These are phyloP conservation scores for Rana temporaria DNA, from an alignment of 2,113 vertebrate genomes.

Conservation along the genomic window DNA sequence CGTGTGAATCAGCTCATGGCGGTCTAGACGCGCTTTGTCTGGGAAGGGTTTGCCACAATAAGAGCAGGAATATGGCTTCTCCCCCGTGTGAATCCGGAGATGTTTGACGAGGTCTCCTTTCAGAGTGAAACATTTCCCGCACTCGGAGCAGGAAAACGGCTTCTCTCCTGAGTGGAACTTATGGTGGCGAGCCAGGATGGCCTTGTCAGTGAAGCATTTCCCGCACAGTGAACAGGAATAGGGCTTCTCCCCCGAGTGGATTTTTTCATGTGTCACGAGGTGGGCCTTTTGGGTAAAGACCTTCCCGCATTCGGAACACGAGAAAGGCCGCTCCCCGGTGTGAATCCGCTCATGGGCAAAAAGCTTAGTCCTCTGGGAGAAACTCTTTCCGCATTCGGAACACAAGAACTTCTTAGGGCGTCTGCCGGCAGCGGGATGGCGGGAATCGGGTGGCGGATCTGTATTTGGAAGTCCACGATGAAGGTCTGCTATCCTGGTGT, in stretches of 20 bases:
- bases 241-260: background rate
- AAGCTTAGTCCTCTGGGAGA: background rate
- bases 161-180: background rate
- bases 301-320: background rate
- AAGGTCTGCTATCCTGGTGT: too few relatives aligned
- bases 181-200: background rate
- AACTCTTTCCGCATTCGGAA: background rate
- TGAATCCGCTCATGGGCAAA: background rate
- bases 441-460: background rate
- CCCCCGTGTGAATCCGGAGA: too few relatives aligned
- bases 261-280: background rate
- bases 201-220: background rate
- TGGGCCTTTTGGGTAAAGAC: background rate
- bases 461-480: background rate
- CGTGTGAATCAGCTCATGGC: background rate
- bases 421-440: background rate
- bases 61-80: too few relatives aligned
- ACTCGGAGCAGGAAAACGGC: too few relatives aligned
- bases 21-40: too few relatives aligned
- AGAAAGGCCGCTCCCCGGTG: background rate
- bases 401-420: background rate
- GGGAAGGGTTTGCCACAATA: background rate
- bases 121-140: too few relatives aligned
- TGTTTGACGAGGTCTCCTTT: too few relatives aligned
- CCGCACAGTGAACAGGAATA: background rate